These are phyloP conservation scores for Gymnoscopelus microlampas DNA, from an alignment of 2,797 vertebrate species.

Conservation along the genomic window DNA sequence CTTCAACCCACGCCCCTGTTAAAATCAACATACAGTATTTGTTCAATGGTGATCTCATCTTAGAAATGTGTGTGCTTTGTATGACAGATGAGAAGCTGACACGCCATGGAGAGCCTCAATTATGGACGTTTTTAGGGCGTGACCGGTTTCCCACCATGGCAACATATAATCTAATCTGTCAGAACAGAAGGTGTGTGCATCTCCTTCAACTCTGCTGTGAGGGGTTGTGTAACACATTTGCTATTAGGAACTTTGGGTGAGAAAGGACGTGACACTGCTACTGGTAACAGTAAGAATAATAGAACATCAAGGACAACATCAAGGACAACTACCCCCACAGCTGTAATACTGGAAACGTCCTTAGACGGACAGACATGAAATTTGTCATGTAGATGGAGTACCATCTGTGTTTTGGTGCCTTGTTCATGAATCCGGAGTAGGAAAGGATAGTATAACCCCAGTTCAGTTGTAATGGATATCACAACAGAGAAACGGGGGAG, in stretches of 20 bases:
- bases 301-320: slow-evolving; percentile 5
- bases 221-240: slow-evolving; percentile 20
- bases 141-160: slow-evolving; percentile 27
- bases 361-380: background rate
- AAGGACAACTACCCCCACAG: background rate
- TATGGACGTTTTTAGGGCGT: slow-evolving; percentile 31
- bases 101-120: background rate
- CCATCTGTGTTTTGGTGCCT: slow-evolving; percentile 4
- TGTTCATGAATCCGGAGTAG: slow-evolving; percentile 4
- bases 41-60: slow-evolving; percentile 21
- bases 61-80: slow-evolving; percentile 21
- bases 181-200: slow-evolving; percentile 1
- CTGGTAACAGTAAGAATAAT: slow-evolving; percentile 20
- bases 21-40: slow-evolving; percentile 18
- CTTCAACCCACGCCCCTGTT: slow-evolving; percentile 5
- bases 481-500: background rate
- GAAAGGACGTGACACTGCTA: slow-evolving; percentile 21
- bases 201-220: slow-evolving; percentile 7
- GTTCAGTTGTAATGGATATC: background rate
- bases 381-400: background rate
- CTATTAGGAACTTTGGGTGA: slow-evolving; percentile 2
- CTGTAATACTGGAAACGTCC: slow-evolving; percentile 2
- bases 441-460: background rate
- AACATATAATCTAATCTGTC: slow-evolving; percentile 30
- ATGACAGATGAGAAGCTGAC: background rate